A percentile compares a stretch with the other conserved stretches of the same genome.
These are phyloP conservation scores for Planococcus citri DNA, from an alignment of 1,140 invertebrate species.

Conservation along the genomic window DNA sequence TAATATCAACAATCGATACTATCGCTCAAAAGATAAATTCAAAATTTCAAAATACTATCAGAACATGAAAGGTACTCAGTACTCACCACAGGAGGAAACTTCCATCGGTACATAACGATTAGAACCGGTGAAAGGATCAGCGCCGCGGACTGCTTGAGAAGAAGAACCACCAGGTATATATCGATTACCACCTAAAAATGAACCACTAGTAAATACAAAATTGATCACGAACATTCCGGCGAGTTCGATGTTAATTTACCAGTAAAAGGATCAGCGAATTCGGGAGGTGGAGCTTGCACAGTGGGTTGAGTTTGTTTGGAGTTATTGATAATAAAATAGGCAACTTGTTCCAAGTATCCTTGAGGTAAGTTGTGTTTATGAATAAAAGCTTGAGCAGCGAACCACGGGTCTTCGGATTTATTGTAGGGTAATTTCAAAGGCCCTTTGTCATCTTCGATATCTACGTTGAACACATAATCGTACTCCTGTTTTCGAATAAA, in stretches of 20 bases:
- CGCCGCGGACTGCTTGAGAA: slow-evolving; percentile 22
- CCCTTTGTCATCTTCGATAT: slow-evolving; percentile 77
- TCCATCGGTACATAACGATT: slow-evolving; percentile 25
- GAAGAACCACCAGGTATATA: slow-evolving; percentile 45
- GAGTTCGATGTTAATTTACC: slow-evolving; percentile 30
- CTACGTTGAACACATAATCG: slow-evolving; percentile 90
- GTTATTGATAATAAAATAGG: slow-evolving; percentile 89
- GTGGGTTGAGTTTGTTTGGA: slow-evolving; percentile 31
- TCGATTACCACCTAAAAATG: slow-evolving; percentile 45
- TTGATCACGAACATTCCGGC: neutral
- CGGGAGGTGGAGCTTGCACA: slow-evolving; percentile 33
- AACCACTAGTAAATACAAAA: neutral
- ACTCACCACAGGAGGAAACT: slow-evolving; percentile 12
- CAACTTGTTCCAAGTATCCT: slow-evolving; percentile 82
- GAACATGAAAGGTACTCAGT: too few species aligned
- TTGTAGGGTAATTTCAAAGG: slow-evolving; percentile 88
- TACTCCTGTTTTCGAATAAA: slow-evolving; percentile 59
- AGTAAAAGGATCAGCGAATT: slow-evolving; percentile 66
- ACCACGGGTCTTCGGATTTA: slow-evolving; percentile 49
- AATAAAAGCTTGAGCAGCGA: slow-evolving; percentile 51
- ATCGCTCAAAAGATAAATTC: too few species aligned
- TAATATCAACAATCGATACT: too few species aligned
- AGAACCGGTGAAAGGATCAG: slow-evolving; percentile 52
- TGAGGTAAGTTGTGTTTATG: slow-evolving; percentile 66
- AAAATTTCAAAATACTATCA: too few species aligned